Evolutionary conservation across 2,113 vertebrate species (phyloP).

Genomic region (Sinocyclocheilus rhinocerous): DNA sequence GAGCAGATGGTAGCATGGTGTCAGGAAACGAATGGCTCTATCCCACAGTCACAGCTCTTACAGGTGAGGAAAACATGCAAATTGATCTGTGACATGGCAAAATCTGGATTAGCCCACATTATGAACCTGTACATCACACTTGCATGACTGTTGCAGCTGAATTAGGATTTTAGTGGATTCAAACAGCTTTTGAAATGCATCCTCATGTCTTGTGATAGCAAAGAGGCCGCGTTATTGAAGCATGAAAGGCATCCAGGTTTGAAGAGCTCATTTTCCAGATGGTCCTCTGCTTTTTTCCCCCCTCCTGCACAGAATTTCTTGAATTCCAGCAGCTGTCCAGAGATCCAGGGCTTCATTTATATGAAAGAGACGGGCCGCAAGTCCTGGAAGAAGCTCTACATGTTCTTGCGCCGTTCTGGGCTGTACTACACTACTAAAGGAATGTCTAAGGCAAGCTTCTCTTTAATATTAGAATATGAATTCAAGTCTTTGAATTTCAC

Average conservation of each 20-base stretch:
- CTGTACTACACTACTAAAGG: too few relatives aligned
- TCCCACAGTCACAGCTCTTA: conserved; percentile 89
- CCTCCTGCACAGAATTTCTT: too few relatives aligned
- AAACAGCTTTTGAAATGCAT: not conserved
- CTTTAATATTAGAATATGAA: too few relatives aligned
- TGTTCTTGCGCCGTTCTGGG: too few relatives aligned
- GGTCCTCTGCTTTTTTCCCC: not conserved
- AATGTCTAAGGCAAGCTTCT: too few relatives aligned
- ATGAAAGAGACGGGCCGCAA: too few relatives aligned
- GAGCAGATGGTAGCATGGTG: conserved; percentile 98
- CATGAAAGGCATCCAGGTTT: conserved; percentile 21
- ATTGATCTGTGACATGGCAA: not conserved
- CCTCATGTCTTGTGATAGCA: not conserved
- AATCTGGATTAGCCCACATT: conserved; percentile 14
- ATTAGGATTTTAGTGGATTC: not conserved
- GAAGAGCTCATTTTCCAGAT: conserved; percentile 39
- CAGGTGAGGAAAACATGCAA: conserved; percentile 77
- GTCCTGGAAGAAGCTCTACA: too few relatives aligned
- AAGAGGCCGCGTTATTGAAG: conserved; percentile 9
- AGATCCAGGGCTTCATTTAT: too few relatives aligned
- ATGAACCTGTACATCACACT: not conserved
- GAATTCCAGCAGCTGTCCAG: too few relatives aligned
- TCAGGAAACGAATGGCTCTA: conserved; percentile 88
- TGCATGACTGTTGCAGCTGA: not conserved
- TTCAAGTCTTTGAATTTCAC: too few relatives aligned